phyloP scores from a whole-genome alignment of 2,113 vertebrate genomes.

The Burhinus oedicnemus region DNA sequence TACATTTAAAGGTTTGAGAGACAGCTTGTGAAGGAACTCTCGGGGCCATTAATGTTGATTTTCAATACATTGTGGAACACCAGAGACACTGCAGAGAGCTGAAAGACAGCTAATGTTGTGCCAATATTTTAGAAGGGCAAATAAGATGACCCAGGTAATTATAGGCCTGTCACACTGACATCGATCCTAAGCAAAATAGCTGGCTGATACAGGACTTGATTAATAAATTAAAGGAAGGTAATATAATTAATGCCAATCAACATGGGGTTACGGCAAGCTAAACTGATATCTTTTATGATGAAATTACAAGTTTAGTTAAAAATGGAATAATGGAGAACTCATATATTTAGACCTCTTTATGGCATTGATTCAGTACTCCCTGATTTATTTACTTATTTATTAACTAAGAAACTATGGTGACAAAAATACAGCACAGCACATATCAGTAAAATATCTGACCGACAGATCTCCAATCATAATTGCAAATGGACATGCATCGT shows the following conservation, averaged over 20 bases:
- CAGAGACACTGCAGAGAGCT: not conserved
- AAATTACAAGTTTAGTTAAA: conserved; percentile 5
- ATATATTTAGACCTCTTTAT: not conserved
- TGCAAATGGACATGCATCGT: not conserved
- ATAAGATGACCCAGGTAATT: not conserved
- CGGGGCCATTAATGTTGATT: not conserved
- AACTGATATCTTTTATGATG: not conserved
- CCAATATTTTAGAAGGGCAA: conserved; percentile 3
- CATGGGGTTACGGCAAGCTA: not conserved
- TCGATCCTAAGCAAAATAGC: conserved; percentile 6
- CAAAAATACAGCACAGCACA: not conserved
- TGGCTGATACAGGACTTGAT: not conserved
- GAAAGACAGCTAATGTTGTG: not conserved
- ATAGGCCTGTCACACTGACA: not conserved
- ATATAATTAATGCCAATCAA: not conserved
- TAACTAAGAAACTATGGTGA: not conserved
- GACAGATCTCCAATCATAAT: not conserved
- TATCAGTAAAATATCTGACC: not conserved
- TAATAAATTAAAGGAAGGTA: conserved; percentile 13
- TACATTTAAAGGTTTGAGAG: not conserved
- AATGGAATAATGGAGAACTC: not conserved
- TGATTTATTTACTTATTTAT: not conserved
- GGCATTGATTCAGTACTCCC: not conserved
- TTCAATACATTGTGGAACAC: not conserved
- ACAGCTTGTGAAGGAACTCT: not conserved